These are phyloP conservation scores for Brenthis ino DNA, from an alignment of 2,888 invertebrate species.

Conservation along the genomic window DNA sequence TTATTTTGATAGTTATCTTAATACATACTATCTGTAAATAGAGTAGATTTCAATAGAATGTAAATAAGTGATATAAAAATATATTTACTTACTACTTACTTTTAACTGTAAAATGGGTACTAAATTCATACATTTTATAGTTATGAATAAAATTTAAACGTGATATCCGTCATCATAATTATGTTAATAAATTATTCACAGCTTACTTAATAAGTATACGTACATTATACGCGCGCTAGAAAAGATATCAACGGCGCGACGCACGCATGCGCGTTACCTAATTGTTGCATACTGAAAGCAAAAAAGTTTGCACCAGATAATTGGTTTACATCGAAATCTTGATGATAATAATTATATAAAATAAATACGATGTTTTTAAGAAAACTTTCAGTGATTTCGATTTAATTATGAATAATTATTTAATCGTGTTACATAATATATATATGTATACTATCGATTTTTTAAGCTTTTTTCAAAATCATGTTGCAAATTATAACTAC, in stretches of 20 bases:
- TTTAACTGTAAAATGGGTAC: too few species aligned
- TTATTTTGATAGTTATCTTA: too few species aligned
- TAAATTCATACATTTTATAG: background rate
- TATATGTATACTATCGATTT: too few species aligned
- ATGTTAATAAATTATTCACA: slow-evolving; percentile 16
- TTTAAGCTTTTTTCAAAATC: too few species aligned
- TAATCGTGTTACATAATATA: background rate
- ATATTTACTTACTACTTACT: too few species aligned
- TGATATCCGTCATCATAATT: slow-evolving; percentile 18
- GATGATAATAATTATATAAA: slow-evolving; percentile 5
- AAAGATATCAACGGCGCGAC: slow-evolving; percentile 43
- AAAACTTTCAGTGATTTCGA: background rate
- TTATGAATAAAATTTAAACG: background rate
- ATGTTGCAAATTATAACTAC: too few species aligned
- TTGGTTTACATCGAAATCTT: slow-evolving; percentile 12
- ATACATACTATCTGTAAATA: too few species aligned
- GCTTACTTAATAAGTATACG: slow-evolving; percentile 12
- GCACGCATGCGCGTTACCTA: slow-evolving; percentile 36
- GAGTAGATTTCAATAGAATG: too few species aligned
- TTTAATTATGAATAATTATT: background rate
- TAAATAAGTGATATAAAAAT: too few species aligned
- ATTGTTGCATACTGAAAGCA: slow-evolving; percentile 20
- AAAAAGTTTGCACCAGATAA: slow-evolving; percentile 16
- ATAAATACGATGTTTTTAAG: background rate
- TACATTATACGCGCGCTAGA: slow-evolving; percentile 36